Percentiles rank a stretch among this genome's conserved stretches.
phyloP scores from a whole-genome alignment of 2,113 vertebrate species.

The Brienomyrus longianalis region DNA sequence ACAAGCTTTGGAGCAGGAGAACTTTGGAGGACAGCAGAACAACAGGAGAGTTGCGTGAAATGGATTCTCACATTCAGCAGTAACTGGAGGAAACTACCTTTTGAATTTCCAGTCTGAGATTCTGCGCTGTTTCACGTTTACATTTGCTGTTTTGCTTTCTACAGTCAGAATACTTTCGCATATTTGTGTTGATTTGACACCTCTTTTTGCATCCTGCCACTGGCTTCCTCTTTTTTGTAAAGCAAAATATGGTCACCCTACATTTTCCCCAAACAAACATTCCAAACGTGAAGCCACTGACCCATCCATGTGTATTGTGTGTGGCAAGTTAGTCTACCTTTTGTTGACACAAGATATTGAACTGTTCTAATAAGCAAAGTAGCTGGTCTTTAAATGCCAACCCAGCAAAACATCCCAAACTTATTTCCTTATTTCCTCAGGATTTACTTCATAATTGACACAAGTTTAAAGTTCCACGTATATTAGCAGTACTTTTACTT shows the following conservation, averaged over 20 bases:
- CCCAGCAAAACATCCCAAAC: neutral
- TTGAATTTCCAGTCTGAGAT: neutral
- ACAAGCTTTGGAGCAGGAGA: constrained; percentile 73
- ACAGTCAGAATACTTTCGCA: neutral
- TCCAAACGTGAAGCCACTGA: neutral
- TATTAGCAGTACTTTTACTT: neutral
- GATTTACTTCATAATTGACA: neutral
- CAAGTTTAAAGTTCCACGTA: neutral
- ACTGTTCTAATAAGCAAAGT: neutral
- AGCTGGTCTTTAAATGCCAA: neutral
- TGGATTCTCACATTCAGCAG: neutral
- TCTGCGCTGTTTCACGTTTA: neutral
- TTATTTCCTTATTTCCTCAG: too few relatives aligned
- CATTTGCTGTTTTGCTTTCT: neutral
- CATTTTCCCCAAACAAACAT: neutral
- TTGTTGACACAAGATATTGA: neutral
- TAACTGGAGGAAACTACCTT: neutral
- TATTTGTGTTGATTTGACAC: neutral
- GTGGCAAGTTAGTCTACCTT: neutral
- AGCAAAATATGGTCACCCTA: neutral
- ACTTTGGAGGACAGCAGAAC: neutral
- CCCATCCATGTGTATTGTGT: neutral
- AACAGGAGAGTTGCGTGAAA: neutral
- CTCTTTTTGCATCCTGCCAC: neutral
- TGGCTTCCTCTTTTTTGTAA: neutral